Base-by-base conservation (phyloP, 2,797 vertebrate genomes). In the Paedocypris micromegethes region DNA sequence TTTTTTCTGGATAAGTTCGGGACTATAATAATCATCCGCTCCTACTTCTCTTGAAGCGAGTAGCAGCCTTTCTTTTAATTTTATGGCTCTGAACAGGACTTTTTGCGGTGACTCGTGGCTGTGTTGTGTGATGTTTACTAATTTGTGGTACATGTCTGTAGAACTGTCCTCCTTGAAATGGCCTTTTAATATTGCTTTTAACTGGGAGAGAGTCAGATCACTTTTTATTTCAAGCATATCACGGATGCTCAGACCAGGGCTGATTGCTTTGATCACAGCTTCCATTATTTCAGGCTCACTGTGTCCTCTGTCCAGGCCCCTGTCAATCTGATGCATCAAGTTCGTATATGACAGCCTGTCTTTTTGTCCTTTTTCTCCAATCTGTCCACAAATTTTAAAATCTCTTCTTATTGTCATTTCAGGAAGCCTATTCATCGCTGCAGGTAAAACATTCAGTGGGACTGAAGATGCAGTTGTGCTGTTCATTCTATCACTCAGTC, bases 91-190 rank as follows among this genome's bases (percentile, higher is more conserved):
- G 37, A 53, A 53, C 1, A 53, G 6, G 5, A 53, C 37, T 0
- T 23, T 38, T 53, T n/a, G n/a, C n/a, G n/a, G n/a, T n/a, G n/a
- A n/a, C n/a, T n/a, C 39, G 51, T 53, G 37, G 39, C 37, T 39
- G 41, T 4, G 39, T 55, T 55, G 53, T 7, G 53, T 55, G 37
- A 55, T 55, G 39, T 55, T 55, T 39, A 60, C 5, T 6, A 61
- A 49, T 61, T 38, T 61, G 53, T 55, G 5, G 4, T 55, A 55
- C 39, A 55, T 2, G 4, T 55, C 39, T 3, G 53, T 55, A 55
- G 8, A 55, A 55, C 39, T 55, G 53, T 55, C 53, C 53, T 55
- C 53, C 39, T 55, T 55, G 39, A 41, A 55, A 55, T 55, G 39
- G 4, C 53, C 53, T 8, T 55, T 41, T 4, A n/a, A 1, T 41